Conservation (phyloP, 2,113 vertebrate genomes). For the Cheilinus undulatus region DNA sequence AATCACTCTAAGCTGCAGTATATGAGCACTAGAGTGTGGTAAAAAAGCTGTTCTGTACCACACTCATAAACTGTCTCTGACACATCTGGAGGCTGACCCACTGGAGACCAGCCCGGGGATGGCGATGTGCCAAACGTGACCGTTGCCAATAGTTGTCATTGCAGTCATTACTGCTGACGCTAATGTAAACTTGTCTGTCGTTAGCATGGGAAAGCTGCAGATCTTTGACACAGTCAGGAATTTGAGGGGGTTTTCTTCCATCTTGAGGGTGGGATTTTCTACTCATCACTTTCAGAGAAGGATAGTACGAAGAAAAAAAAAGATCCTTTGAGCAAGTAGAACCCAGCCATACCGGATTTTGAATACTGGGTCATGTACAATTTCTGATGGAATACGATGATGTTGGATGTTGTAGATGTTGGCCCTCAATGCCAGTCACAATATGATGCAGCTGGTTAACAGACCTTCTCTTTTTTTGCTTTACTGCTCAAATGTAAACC, state of each 20-base stretch:
- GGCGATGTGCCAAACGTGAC: conserved; percentile 46
- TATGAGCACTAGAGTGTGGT: conserved; percentile 31
- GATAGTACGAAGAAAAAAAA: background rate
- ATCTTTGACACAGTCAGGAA: conserved; percentile 3
- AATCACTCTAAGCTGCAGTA: conserved; percentile 61
- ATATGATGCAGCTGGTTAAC: too few species aligned
- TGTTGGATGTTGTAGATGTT: too few species aligned
- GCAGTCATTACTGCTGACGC: conserved; percentile 43
- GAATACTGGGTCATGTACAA: too few species aligned
- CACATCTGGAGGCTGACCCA: conserved; percentile 71
- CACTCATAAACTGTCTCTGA: conserved; percentile 59
- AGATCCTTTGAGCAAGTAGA: background rate
- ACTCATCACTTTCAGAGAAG: background rate
- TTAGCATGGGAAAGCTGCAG: conserved; percentile 35
- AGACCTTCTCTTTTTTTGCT: too few species aligned
- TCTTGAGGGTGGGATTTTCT: background rate
- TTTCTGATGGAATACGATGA: too few species aligned
- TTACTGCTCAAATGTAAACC: too few species aligned
- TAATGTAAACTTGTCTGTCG: conserved; percentile 50
- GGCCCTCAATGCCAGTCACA: too few species aligned
- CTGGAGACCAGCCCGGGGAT: conserved; percentile 51
- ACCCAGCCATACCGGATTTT: too few species aligned
- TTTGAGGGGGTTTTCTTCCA: conserved; percentile 1
- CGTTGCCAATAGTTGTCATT: conserved; percentile 55
- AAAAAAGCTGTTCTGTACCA: conserved; percentile 44